Conservation (phyloP, 2,888 invertebrate species). For the Ceratothoa steindachneri region DNA sequence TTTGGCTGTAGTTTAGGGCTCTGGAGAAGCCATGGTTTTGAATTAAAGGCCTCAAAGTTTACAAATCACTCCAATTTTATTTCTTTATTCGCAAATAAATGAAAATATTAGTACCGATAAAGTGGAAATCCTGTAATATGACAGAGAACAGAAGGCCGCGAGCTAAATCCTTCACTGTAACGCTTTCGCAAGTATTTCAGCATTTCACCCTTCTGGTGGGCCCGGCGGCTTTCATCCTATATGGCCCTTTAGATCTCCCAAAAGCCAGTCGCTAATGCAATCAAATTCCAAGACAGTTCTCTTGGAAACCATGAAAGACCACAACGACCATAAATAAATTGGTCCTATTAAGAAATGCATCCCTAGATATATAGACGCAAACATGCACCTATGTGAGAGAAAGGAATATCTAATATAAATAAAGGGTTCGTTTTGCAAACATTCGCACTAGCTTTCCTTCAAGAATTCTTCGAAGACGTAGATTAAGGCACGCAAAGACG, state of each 20-base stretch:
- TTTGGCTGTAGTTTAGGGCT: no score
- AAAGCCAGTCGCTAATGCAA: slow-evolving; percentile 30
- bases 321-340: background rate
- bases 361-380: background rate
- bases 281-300: slow-evolving; percentile 35
- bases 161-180: background rate
- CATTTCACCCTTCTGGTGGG: background rate
- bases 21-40: no score
- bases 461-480: background rate
- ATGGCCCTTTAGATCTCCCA: background rate
- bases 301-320: slow-evolving; percentile 26
- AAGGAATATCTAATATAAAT: background rate
- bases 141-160: background rate
- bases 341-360: background rate
- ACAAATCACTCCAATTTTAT: no score
- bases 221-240: background rate
- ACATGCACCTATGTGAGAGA: no score
- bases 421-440: background rate
- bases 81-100: no score
- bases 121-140: slow-evolving; percentile 12
- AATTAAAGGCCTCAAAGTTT: no score
- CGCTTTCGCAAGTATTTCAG: background rate
- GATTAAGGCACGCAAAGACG: background rate
- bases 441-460: background rate
- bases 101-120: no score